A percentile compares a stretch with the other conserved stretches of the same genome.
These are phyloP conservation scores for Neosilurus hyrtlii DNA, from an alignment of 2,797 vertebrate species.

Conservation along the genomic window DNA sequence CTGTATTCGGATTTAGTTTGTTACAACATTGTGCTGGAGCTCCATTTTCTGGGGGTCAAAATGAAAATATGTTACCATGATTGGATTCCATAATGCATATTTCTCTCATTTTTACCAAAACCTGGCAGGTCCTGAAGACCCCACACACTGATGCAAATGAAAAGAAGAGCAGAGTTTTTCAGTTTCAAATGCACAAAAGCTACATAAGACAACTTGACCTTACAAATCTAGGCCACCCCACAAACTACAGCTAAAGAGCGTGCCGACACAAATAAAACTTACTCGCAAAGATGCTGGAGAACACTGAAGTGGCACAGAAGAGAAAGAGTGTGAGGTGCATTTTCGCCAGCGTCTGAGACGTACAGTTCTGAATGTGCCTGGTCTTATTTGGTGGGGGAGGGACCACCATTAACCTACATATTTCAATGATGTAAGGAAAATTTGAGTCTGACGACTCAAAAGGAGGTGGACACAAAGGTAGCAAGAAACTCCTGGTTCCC, in stretches of 20 bases:
- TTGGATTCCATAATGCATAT: not conserved
- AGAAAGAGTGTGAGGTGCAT: slow-evolving; percentile 27
- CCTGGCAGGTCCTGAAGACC: not conserved
- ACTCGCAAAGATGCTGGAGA: slow-evolving; percentile 52
- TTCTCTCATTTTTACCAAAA: not conserved
- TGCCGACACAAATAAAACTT: slow-evolving; percentile 47
- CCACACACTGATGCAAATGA: not conserved
- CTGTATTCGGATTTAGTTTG: fast-evolving
- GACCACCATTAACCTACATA: not conserved
- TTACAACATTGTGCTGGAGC: slow-evolving; percentile 38
- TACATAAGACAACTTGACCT: slow-evolving; percentile 11
- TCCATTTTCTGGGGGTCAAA: slow-evolving; percentile 29
- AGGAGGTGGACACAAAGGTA: slow-evolving; percentile 8
- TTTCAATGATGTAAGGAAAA: slow-evolving; percentile 11
- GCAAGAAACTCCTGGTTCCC: not conserved
- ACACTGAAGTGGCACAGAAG: slow-evolving; percentile 53
- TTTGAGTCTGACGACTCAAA: not conserved
- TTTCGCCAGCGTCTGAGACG: not conserved
- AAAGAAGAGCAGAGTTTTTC: not conserved
- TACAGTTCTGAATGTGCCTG: not conserved
- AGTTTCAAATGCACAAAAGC: slow-evolving; percentile 6
- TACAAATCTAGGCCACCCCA: slow-evolving; percentile 32
- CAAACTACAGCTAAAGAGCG: not conserved
- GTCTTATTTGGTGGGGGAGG: slow-evolving; percentile 15
- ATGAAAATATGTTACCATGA: not conserved